A percentile compares a stretch with the other conserved stretches of the same genome.
phyloP scores from a whole-genome alignment of 2,797 vertebrate genomes.

The Parauchenoglanis ngamensis region DNA sequence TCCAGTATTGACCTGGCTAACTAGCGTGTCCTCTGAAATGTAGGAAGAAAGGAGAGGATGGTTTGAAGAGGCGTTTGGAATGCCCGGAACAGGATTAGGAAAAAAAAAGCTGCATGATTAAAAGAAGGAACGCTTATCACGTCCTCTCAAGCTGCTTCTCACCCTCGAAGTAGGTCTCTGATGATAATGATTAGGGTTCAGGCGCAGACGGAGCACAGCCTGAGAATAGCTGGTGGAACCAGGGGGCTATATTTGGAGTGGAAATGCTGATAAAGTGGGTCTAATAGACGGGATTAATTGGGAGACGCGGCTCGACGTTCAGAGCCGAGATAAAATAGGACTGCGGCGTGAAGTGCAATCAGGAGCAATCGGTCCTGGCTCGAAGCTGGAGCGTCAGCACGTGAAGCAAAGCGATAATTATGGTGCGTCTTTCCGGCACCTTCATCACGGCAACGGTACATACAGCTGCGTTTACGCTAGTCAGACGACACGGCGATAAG shows the following conservation, averaged over 20 bases:
- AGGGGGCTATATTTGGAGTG: constrained; percentile 50
- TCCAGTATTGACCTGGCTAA: neutral
- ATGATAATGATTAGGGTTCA: constrained; percentile 55
- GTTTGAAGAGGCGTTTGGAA: neutral
- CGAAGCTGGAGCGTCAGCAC: neutral
- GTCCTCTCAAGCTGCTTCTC: constrained; percentile 34
- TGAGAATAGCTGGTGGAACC: constrained; percentile 47
- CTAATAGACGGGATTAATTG: constrained; percentile 55
- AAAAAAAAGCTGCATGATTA: neutral
- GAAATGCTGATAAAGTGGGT: constrained; percentile 50
- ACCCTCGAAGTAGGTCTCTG: constrained; percentile 51
- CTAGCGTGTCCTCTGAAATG: neutral
- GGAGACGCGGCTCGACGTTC: constrained; percentile 35
- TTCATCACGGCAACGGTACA: neutral
- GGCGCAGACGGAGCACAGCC: constrained; percentile 40
- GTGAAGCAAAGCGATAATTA: neutral
- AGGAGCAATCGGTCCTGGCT: constrained; percentile 34
- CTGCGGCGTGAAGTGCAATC: constrained; percentile 36
- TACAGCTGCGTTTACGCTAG: neutral
- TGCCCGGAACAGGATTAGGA: neutral
- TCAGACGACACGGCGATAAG: neutral
- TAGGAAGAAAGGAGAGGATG: neutral
- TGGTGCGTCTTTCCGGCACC: neutral
- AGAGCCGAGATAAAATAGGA: constrained; percentile 34
- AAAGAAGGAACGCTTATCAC: constrained; percentile 20